Conservation (phyloP, 2,888 invertebrate species). For the Diloba caeruleocephala region DNA sequence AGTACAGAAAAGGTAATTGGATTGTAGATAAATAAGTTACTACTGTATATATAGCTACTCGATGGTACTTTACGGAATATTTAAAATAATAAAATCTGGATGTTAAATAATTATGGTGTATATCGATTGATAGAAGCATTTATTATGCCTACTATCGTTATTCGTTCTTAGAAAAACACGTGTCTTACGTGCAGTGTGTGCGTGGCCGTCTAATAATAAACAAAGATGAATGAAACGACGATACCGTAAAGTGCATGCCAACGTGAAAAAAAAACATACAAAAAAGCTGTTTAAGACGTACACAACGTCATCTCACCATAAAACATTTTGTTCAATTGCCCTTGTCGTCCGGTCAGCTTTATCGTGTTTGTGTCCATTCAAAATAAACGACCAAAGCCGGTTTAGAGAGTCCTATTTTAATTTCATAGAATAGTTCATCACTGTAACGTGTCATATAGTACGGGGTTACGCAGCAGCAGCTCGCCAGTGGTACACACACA, state of each 20-base stretch:
- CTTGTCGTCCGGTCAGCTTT: conserved; percentile 73
- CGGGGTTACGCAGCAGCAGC: conserved; percentile 43
- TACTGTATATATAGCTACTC: conserved; percentile 18
- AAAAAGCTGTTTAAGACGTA: conserved; percentile 75
- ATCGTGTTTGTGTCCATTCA: conserved; percentile 82
- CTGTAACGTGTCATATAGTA: conserved; percentile 77
- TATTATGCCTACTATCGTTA: conserved; percentile 12
- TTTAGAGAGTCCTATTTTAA: conserved; percentile 63
- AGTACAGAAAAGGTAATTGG: conserved; percentile 12
- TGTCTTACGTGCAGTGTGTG: conserved; percentile 76
- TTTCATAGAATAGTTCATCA: conserved; percentile 80
- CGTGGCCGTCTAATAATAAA: conserved; percentile 71
- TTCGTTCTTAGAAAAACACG: conserved; percentile 54
- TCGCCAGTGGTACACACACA: conserved; percentile 52
- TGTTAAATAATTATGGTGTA: conserved; percentile 1
- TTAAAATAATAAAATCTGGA: conserved; percentile 8
- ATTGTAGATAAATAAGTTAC: conserved; percentile 21
- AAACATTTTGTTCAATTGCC: conserved; percentile 84
- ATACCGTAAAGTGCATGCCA: conserved; percentile 78
- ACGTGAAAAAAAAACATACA: conserved; percentile 75
- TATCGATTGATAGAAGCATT: conserved; percentile 9
- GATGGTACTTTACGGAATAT: conserved; percentile 13
- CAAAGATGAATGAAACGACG: conserved; percentile 68
- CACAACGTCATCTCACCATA: conserved; percentile 86
- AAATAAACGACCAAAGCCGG: conserved; percentile 63